Conservation (phyloP, 1,140 invertebrate species). For the Halictus rubicundus region DNA sequence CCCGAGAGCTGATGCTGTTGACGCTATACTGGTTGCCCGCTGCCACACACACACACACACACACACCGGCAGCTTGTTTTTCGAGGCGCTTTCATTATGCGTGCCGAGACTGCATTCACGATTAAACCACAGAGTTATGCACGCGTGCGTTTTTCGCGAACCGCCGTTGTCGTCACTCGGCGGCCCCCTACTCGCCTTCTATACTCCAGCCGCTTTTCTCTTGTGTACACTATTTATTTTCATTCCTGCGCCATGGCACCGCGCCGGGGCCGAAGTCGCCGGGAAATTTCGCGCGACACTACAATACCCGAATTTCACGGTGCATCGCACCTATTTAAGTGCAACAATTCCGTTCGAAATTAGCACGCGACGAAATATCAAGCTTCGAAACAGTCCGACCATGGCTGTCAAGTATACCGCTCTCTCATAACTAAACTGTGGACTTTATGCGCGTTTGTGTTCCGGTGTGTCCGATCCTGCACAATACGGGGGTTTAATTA, state of each 20-base stretch:
- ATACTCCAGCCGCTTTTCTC: constrained; percentile 8
- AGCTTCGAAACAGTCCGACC: no score
- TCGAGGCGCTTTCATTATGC: constrained; percentile 76
- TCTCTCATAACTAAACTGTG: no score
- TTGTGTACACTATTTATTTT: constrained; percentile 44
- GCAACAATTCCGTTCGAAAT: not conserved
- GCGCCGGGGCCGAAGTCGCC: not conserved
- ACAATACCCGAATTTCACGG: constrained; percentile 20
- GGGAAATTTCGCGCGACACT: constrained; percentile 34
- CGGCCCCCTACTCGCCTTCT: constrained; percentile 28
- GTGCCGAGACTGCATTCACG: constrained; percentile 68
- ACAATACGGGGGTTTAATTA: no score
- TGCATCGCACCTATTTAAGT: not conserved
- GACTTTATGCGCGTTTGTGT: no score
- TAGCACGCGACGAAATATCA: not conserved
- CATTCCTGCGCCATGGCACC: constrained; percentile 23
- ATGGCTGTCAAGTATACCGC: no score
- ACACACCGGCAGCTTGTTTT: constrained; percentile 71
- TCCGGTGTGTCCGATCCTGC: no score
- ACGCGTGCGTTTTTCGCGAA: constrained; percentile 73
- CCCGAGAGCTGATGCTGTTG: constrained; percentile 15
- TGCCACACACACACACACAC: no score
- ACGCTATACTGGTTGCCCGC: not conserved
- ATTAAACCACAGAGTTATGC: constrained; percentile 78
- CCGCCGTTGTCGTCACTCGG: constrained; percentile 55